These are phyloP conservation scores for Poecilobothrus nobilitatus DNA, from an alignment of 2,888 invertebrate genomes.

Conservation along the genomic window DNA sequence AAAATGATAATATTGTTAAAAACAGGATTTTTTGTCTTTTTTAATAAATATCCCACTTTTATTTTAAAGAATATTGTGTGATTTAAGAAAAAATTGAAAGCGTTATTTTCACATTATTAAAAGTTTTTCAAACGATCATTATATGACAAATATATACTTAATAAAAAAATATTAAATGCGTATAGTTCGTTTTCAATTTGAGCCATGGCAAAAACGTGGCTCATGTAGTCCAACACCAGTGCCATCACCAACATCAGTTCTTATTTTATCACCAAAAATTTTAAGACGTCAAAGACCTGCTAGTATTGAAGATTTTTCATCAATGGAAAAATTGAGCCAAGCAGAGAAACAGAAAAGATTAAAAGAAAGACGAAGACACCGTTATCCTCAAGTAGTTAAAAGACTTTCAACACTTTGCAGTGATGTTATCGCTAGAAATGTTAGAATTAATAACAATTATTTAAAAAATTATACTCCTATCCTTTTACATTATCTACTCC, in stretches of 20 bases:
- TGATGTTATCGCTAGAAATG: slow-evolving; percentile 50
- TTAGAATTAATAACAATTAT: slow-evolving; percentile 26
- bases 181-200: slow-evolving; percentile 43
- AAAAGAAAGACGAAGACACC: slow-evolving; percentile 32
- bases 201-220: slow-evolving; percentile 43
- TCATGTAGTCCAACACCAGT: slow-evolving; percentile 38
- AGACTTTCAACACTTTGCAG: slow-evolving; percentile 50
- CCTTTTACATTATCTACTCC: too few species aligned
- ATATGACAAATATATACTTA: too few species aligned
- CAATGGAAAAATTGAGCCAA: slow-evolving; percentile 24
- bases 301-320: slow-evolving; percentile 32
- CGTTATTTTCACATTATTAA: too few species aligned
- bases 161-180: slow-evolving; percentile 31
- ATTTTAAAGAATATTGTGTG: too few species aligned
- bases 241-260: slow-evolving; percentile 35
- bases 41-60: too few species aligned
- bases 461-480: neutral
- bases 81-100: too few species aligned
- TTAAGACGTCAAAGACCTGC: slow-evolving; percentile 41
- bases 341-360: slow-evolving; percentile 24
- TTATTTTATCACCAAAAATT: slow-evolving; percentile 37
- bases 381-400: slow-evolving; percentile 45
- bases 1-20: too few species aligned
- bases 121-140: too few species aligned
- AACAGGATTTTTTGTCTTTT: too few species aligned